A percentile compares a stretch with the other conserved stretches of the same genome.
phyloP scores from a whole-genome alignment of 2,113 vertebrate genomes.

The Ochotona princeps region DNA sequence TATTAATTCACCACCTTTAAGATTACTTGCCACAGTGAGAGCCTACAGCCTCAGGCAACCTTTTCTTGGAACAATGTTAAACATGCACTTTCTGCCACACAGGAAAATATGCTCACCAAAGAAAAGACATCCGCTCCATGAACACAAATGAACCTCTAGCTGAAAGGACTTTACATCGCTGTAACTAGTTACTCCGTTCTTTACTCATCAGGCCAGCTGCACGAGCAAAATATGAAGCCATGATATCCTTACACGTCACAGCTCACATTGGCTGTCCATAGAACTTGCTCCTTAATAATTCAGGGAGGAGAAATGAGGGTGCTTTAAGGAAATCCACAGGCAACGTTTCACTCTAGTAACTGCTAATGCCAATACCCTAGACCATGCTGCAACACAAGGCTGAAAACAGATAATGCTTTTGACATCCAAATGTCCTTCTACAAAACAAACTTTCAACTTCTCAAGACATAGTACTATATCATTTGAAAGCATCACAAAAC shows the following conservation, averaged over 20 bases:
- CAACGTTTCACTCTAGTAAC: background rate
- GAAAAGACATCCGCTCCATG: background rate
- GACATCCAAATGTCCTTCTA: background rate
- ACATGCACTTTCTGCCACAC: background rate
- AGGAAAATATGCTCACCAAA: background rate
- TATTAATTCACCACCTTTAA: background rate
- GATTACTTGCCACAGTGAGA: background rate
- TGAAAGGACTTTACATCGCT: background rate
- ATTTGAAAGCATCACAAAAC: constrained; percentile 35
- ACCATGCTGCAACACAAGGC: background rate
- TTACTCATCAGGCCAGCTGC: background rate
- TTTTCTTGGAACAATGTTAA: background rate
- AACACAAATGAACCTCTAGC: background rate
- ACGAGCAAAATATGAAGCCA: background rate
- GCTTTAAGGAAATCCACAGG: background rate
- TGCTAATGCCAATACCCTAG: background rate
- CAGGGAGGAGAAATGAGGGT: background rate
- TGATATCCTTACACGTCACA: background rate
- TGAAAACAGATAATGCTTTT: background rate
- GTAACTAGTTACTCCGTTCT: background rate
- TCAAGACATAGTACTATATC: background rate
- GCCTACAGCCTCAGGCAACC: background rate
- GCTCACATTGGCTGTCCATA: background rate
- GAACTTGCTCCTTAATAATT: background rate
- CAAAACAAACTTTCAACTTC: background rate